Conservation (phyloP, 2,888 invertebrate species). For the Pseudococcus longispinus region DNA sequence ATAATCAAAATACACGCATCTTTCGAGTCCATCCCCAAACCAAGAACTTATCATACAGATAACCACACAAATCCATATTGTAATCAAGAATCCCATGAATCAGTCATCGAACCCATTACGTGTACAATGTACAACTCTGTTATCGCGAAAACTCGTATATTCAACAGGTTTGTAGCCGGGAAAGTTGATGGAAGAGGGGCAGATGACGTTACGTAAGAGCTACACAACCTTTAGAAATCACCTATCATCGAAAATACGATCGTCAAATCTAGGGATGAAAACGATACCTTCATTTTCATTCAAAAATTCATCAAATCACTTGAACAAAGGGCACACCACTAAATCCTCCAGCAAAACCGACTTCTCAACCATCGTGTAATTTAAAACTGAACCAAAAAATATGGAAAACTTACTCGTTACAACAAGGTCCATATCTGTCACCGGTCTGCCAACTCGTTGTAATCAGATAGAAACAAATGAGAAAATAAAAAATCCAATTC, state of each 20-base stretch:
- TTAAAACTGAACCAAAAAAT: neutral
- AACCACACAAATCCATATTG: neutral
- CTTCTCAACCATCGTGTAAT: neutral
- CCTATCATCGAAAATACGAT: no score
- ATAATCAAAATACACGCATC: neutral
- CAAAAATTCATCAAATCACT: no score
- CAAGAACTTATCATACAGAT: neutral
- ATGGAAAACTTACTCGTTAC: constrained; percentile 46
- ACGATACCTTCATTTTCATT: no score
- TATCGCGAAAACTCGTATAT: neutral
- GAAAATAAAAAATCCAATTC: constrained; percentile 34
- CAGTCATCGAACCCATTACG: constrained; percentile 6
- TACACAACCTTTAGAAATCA: no score
- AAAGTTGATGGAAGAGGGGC: neutral
- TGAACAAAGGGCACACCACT: neutral
- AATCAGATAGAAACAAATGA: constrained; percentile 36
- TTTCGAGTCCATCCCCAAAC: neutral
- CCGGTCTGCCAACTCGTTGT: neutral
- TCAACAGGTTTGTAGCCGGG: neutral
- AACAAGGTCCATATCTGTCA: constrained; percentile 52
- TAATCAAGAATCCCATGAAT: neutral
- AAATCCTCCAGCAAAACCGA: no score
- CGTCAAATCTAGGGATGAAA: no score
- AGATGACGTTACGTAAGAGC: no score
- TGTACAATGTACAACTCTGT: neutral